Base-by-base conservation (phyloP, 1,140 invertebrate species). In the Asbolus verrucosus region DNA sequence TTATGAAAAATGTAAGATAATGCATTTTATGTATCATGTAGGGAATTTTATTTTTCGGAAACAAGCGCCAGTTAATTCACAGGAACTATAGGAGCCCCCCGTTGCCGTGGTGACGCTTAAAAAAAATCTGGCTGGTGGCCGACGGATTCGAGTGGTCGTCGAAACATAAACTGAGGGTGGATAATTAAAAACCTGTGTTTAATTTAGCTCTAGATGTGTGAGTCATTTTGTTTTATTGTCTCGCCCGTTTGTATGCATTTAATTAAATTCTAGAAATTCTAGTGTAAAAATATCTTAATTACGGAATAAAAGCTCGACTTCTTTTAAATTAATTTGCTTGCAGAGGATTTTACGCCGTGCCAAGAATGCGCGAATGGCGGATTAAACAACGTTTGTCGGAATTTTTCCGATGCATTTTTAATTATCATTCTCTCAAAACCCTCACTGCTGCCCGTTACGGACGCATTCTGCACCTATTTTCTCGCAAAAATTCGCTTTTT, bases 261-360 rank as follows among this genome's bases (percentile, higher is more conserved):
- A 68, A 68, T 68, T 68, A 68, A 68, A 68, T 60, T 60, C 50
- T 68, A 68, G 46, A 61, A 60, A 68, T 61, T 68, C 50, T 68
- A 68, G 50, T 68, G 31, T 39, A 38, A 41, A 68, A 61, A 68
- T 68, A 68, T 61, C 66, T 68, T 68, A 68, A 68, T 68, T 59
- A 41, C 33, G 21, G 18, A 43, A 43, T 66, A 66, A 66, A 54
- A 54, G 46, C 46, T 13, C 19, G 19, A 54, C 46, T 54, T 54
- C 46, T 54, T 54, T 54, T 13, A 16, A 62, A 41, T 62, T 62
- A 36, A 62, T 41, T 36, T 24, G 60, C 60, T n/a, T 9, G 31
- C 19, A 36, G 30, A n/a, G n/a, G n/a, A n/a, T n/a, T n/a, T n/a
- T n/a, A n/a, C n/a, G n/a, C 30, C 15, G 31, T 36, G 60, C 30